A percentile compares a stretch with the other conserved stretches of the same genome.
phyloP scores from a whole-genome alignment of 2,113 vertebrate genomes.

The Onychostoma macrolepis region DNA sequence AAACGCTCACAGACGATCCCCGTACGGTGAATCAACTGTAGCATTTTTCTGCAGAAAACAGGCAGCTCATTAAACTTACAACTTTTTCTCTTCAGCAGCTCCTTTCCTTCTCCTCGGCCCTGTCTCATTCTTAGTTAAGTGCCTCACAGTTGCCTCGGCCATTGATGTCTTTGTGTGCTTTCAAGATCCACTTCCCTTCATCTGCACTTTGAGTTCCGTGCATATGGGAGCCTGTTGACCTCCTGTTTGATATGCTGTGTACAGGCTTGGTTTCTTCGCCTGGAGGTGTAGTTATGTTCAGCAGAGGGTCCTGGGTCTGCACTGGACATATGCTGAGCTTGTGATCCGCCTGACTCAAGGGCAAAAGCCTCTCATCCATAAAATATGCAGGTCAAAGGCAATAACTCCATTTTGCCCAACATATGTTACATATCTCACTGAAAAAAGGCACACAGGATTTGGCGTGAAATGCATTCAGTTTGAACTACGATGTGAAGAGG shows the following conservation, averaged over 20 bases:
- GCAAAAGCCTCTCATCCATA: slow-evolving; percentile 55
- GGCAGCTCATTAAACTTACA: slow-evolving; percentile 36
- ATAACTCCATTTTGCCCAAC: slow-evolving; percentile 39
- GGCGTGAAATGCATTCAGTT: not conserved
- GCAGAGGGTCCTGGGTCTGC: slow-evolving; percentile 40
- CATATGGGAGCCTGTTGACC: slow-evolving; percentile 42
- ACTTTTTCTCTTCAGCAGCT: slow-evolving; percentile 11
- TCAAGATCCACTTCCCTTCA: slow-evolving; percentile 25
- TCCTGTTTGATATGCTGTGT: slow-evolving; percentile 30
- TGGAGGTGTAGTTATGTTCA: slow-evolving; percentile 49
- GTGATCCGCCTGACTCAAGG: slow-evolving; percentile 54
- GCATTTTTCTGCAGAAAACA: slow-evolving; percentile 34
- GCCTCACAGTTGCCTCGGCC: not conserved
- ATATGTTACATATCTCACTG: slow-evolving; percentile 42
- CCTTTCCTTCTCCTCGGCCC: not conserved
- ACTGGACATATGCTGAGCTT: slow-evolving; percentile 60
- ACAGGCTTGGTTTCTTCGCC: slow-evolving; percentile 32
- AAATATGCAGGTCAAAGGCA: slow-evolving; percentile 57
- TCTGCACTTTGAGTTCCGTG: slow-evolving; percentile 32
- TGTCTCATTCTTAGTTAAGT: slow-evolving; percentile 29
- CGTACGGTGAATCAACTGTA: slow-evolving; percentile 5
- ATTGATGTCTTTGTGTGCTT: slow-evolving; percentile 22
- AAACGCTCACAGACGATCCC: slow-evolving; percentile 6
- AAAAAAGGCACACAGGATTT: slow-evolving; percentile 14
- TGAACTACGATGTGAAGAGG: not conserved